A percentile compares a stretch with the other conserved stretches of the same genome.
These are phyloP conservation scores for Muscicapa comitata DNA, from an alignment of 2,797 vertebrate genomes.

Conservation along the genomic window DNA sequence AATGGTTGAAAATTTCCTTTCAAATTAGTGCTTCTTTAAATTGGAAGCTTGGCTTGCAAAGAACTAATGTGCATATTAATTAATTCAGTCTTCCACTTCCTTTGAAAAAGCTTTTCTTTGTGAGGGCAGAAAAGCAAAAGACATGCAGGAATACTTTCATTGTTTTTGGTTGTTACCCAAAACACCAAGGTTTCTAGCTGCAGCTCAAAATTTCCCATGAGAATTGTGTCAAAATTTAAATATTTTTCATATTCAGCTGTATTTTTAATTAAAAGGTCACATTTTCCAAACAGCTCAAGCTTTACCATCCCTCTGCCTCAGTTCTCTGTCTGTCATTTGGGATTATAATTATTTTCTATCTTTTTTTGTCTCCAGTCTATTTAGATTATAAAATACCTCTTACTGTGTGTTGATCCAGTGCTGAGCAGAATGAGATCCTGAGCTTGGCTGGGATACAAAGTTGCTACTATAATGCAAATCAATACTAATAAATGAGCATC, in stretches of 20 bases:
- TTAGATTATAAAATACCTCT: constrained; percentile 37
- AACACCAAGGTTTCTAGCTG: background rate
- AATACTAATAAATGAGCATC: constrained; percentile 47
- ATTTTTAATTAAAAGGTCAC: constrained; percentile 59
- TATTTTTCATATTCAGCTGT: constrained; percentile 51
- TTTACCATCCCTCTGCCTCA: constrained; percentile 26
- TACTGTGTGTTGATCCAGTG: background rate
- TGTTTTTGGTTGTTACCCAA: background rate
- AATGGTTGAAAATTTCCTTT: background rate
- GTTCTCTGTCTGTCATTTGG: constrained; percentile 15
- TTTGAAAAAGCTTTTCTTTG: constrained; percentile 30
- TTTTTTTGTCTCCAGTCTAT: background rate
- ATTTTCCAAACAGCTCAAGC: constrained; percentile 16
- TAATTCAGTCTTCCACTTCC: background rate
- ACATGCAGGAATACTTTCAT: background rate
- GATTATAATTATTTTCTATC: constrained; percentile 14
- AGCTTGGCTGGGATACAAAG: constrained; percentile 14
- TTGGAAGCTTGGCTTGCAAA: background rate
- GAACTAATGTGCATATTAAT: constrained; percentile 29
- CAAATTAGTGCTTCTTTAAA: background rate
- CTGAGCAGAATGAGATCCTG: background rate
- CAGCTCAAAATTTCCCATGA: constrained; percentile 26
- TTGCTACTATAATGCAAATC: constrained; percentile 37
- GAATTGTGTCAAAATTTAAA: constrained; percentile 53
- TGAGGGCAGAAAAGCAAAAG: background rate